Evolutionary conservation across 2,797 vertebrate genomes (phyloP), one percentile per base, ranked within the genome.

Genomic region (Steatocranus sp.): DNA sequence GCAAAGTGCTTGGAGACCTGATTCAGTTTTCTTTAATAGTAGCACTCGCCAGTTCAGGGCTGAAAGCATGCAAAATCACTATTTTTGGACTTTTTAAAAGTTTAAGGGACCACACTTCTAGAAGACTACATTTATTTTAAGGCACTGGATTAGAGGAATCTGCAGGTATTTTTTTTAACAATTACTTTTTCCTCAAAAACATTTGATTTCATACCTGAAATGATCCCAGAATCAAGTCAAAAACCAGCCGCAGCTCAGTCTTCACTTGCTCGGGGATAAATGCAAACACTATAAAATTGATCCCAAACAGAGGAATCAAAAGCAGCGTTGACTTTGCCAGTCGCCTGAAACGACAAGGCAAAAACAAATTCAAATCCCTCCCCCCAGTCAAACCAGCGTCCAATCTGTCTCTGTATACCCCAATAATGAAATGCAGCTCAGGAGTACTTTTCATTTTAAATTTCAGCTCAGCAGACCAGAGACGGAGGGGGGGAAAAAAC

Each of bases 321-420:
- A 99, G 97, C 84, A 99, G 95, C 0, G 98, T 99, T 8, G 98
- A 99, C 91, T 99, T 99, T 25, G 98, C 97, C 90, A 99, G 95
- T 86, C 98, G 97, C 97, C 98, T 99, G 95, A 87, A 90, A 92
- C 18, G n/a, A 89, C 79, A 89, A 70, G 75, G 53, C 32, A 75
- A 36, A 66, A 73, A 12, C 27, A 76, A 6, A 76, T 79, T 84
- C 46, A 86, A 30, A 80, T 56, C 12, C 81, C 50, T 74, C 66
- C 79, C 54, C 73, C 58, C 1, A 4, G 38, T 54, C 49, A 89
- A 84, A 88, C 70, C 79, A 81, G 70, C 90, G 83, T 89, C 75
- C 46, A 78, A 61, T 76, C 85, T 20, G 30, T 82, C 83, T 86
- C 82, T 79, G 68, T 51, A 79, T 79, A 20, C 11, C 14, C 25